Conservation (phyloP, 1,140 invertebrate species). For the Platyscapa corneri region DNA sequence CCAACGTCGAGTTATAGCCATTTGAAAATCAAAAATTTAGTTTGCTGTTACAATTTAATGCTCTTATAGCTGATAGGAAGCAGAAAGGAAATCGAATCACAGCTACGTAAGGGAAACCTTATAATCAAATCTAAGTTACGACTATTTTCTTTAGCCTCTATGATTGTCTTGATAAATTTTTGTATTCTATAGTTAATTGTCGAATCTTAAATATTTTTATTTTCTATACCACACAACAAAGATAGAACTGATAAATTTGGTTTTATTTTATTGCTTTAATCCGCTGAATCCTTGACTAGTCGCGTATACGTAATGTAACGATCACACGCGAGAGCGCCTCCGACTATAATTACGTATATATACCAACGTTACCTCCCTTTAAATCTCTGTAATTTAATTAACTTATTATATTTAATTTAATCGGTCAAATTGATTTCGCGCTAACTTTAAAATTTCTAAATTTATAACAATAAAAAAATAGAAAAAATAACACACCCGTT, state of each 20-base stretch:
- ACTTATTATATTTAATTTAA: too few relatives aligned
- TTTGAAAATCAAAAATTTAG: not conserved
- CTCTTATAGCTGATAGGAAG: not conserved
- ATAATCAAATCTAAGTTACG: not conserved
- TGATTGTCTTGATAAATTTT: not conserved
- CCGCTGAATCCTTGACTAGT: too few relatives aligned
- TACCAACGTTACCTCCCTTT: not conserved
- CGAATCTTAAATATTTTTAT: not conserved
- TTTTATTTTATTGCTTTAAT: too few relatives aligned
- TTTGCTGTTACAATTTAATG: not conserved
- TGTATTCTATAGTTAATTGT: not conserved
- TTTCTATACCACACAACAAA: too few relatives aligned
- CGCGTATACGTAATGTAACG: not conserved
- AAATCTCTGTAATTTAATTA: too few relatives aligned
- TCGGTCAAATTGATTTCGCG: not conserved
- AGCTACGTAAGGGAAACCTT: not conserved
- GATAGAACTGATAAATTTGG: too few relatives aligned
- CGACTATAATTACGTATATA: not conserved
- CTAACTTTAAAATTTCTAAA: not conserved
- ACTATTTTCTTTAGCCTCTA: not conserved
- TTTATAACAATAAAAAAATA: not conserved
- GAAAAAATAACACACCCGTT: not conserved
- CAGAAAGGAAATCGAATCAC: not conserved
- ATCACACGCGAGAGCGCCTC: not conserved
- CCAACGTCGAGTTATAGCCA: slow-evolving; percentile 3